Percentiles rank a stretch among this genome's conserved stretches.
Evolutionary conservation across 2,113 vertebrate genomes (phyloP).

Genomic region (Scomber scombrus): DNA sequence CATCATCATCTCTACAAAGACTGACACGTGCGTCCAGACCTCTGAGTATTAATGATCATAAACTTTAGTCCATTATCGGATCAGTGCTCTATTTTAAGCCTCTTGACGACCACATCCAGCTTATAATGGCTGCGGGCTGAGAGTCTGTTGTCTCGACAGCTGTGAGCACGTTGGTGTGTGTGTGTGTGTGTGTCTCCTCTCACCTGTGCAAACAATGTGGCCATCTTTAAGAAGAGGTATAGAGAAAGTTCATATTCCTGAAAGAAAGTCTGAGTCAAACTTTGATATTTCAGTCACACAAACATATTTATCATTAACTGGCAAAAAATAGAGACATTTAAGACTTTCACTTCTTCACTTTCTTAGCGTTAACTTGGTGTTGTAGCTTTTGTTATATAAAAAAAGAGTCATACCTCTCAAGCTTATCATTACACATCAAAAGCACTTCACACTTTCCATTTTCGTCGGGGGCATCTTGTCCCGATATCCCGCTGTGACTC

Average conservation of each 20-base stretch:
- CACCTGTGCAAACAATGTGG: slow-evolving; percentile 19
- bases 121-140: slow-evolving; percentile 52
- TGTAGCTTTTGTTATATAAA: not conserved
- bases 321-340: not conserved
- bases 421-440: not conserved
- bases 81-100: slow-evolving; percentile 76
- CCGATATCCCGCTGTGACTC: slow-evolving; percentile 7
- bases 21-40: slow-evolving; percentile 61
- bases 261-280: too few relatives aligned
- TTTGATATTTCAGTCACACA: not conserved
- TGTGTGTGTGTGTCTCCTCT: not conserved
- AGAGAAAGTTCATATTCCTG: not conserved
- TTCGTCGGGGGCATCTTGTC: slow-evolving; percentile 8
- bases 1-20: slow-evolving; percentile 38
- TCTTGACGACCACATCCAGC: slow-evolving; percentile 58
- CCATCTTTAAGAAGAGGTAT: not conserved
- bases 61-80: slow-evolving; percentile 79
- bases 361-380: not conserved
- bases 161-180: slow-evolving; percentile 13
- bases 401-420: not conserved
- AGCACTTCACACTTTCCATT: not conserved
- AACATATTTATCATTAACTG: not conserved
- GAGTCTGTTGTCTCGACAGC: slow-evolving; percentile 52
- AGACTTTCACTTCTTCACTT: not conserved
- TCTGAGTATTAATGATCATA: slow-evolving; percentile 73